These are phyloP conservation scores for Eurystomus gularis DNA, from an alignment of 2,113 vertebrate genomes.

Conservation along the genomic window DNA sequence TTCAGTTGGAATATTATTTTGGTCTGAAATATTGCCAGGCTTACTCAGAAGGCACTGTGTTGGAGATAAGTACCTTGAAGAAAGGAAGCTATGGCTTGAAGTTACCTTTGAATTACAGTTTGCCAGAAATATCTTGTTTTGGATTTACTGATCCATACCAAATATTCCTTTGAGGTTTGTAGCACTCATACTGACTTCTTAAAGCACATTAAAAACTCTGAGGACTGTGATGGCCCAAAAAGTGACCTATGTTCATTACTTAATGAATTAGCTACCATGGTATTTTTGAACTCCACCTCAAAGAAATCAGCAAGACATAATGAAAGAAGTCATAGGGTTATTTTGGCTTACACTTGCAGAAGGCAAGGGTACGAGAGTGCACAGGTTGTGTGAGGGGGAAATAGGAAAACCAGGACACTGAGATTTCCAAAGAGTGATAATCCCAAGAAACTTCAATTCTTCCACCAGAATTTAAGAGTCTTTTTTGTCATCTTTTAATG, in stretches of 20 bases:
- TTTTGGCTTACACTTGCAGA: not conserved
- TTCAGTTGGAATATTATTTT: not conserved
- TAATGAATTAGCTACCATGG: not conserved
- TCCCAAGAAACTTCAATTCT: not conserved
- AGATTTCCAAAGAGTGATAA: not conserved
- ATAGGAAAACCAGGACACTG: not conserved
- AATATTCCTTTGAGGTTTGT: not conserved
- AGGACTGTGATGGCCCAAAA: not conserved
- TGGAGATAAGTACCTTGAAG: not conserved
- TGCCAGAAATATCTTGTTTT: not conserved
- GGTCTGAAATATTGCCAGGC: not conserved
- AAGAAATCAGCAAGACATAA: not conserved
- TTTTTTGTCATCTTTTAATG: not conserved
- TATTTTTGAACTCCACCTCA: not conserved
- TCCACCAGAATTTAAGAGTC: not conserved
- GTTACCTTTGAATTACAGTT: not conserved
- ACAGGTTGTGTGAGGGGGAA: not conserved
- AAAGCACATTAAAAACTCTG: not conserved
- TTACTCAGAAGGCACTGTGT: not conserved
- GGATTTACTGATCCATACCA: not conserved
- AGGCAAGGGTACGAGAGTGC: not conserved
- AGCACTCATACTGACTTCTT: not conserved
- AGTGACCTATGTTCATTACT: not conserved
- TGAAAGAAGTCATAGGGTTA: not conserved
- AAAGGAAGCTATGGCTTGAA: not conserved